Base-by-base conservation (phyloP, 2,888 invertebrate species). In the Limnephilus marmoratus region DNA sequence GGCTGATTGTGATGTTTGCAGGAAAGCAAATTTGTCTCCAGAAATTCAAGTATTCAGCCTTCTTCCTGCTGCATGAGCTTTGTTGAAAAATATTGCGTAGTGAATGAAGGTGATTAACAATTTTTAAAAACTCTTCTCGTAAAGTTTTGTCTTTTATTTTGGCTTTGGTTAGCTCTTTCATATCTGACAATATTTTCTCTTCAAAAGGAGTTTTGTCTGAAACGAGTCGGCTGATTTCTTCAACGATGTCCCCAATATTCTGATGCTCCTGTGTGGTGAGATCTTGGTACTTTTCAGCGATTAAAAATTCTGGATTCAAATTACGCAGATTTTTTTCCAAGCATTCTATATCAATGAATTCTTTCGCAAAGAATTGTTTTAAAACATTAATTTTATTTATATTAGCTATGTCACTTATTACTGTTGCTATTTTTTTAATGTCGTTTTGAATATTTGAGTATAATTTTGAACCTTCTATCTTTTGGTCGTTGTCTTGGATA, bases 401-500 rank as follows among this genome's bases (percentile, higher is more conserved):
- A 15, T 83, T 24, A 83, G 9, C 15, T 37, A 83, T 34, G 34
- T 83, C 83, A 29, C 18, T 83, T 18, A 83, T 83, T 34, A 83
- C 15, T 1, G 24, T 37, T 2, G 34, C 83, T 7, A 83, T 37
- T 41, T 83, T 83, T 83, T 31, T 83, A 7, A 83, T 83, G 15
- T 83, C 83, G 18, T 83, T 83, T 24, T 9, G 83, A 31, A 83
- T 83, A 37, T 83, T 83, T 34, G 83, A 37, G 37, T 83, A 83
- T 34, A 83, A 37, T 34, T 24, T 34, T 24, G 29, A 37, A 37
- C 3, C 83, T 34, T 83, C 83, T 37, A 24, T 83, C 9, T 18
- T 2, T 34, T 7, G 15, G 15, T 68, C 24, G 7, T 68, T 24
- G 24, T 68, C 24, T 68, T 68, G 68, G 68, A 24, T 18, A 68